Percentiles rank a stretch among this genome's conserved stretches.
These are phyloP conservation scores for Aproaerema taeniolella DNA, from an alignment of 2,888 invertebrate genomes.

Conservation along the genomic window DNA sequence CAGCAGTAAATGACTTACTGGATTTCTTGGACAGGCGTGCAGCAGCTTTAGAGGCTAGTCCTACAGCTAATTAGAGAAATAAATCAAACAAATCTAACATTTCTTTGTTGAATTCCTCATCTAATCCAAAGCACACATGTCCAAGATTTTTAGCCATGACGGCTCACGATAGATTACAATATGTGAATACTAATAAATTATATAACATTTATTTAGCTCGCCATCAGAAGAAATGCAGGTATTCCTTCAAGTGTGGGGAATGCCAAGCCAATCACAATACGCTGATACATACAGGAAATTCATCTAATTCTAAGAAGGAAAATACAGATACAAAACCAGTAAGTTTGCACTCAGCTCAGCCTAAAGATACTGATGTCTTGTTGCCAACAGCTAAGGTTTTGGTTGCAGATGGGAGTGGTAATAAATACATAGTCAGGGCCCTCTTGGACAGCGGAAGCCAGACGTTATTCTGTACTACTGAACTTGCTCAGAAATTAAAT, in stretches of 20 bases:
- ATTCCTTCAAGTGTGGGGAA: not conserved
- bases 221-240: not conserved
- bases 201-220: not conserved
- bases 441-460: too few species aligned
- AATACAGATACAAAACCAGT: not conserved
- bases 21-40: not conserved
- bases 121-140: not conserved
- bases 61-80: too few species aligned
- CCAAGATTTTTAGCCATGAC: not conserved
- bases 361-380: not conserved
- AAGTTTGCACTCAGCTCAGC: not conserved
- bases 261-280: not conserved
- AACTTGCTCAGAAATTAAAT: too few species aligned
- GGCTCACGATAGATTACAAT: not conserved
- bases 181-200: not conserved
- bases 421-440: too few species aligned
- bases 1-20: not conserved
- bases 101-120: too few species aligned
- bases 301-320: too few species aligned
- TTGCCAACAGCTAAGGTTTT: not conserved
- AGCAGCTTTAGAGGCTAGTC: not conserved
- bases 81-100: too few species aligned
- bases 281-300: not conserved
- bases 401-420: not conserved
- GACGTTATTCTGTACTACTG: too few species aligned